Base-by-base conservation (phyloP, 2,113 vertebrate genomes). In the Glareola pratincola region DNA sequence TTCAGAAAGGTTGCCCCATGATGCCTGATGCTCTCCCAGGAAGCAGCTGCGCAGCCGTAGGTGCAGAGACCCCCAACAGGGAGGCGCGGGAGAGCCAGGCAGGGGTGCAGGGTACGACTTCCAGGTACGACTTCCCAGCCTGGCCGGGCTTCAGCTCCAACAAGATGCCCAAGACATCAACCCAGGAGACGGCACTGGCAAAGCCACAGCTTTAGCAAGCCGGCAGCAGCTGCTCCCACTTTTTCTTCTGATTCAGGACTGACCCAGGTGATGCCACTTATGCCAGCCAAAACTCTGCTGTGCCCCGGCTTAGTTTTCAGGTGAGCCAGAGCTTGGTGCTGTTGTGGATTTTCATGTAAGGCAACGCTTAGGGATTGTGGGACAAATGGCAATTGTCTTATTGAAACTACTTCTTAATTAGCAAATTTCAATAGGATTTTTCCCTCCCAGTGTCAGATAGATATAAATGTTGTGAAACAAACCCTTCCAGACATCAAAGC, bases 381-480 rank as follows among this genome's bases (percentile, higher is more conserved):
- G 51, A 91, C 43, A 95, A 95, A 87, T 32, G 23, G 19, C 34
- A 85, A 78, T 81, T 78, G 59, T 89, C 57, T 66, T 48, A 47
- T 2, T 90, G 87, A 94, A 95, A 68, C 36, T 30, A 36, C 48
- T 72, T 82, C 77, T 75, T 39, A 89, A 89, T 97, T 97, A 73
- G 57, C 60, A 79, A 66, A 76, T 88, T 85, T 90, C 89, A 95
- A 69, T 82, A 54, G 83, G 45, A 56, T 36, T 77, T 94, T 94
- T 69, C 63, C 59, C 59, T 92, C 68, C 48, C 88, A 85, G 47
- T 54, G 77, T 83, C 71, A 73, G 74, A 69, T 78, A 72, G 89
- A 91, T 92, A 95, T 6, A 79, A 94, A 77, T 34, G 54, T 92
- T 97, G 87, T 60, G 77, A 94, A 97, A 96, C 50, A 95, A 95